These are phyloP conservation scores for Halichondria panicea DNA, from an alignment of 37 sponge, comb jelly and placozoan genomes.

Conservation along the genomic window DNA sequence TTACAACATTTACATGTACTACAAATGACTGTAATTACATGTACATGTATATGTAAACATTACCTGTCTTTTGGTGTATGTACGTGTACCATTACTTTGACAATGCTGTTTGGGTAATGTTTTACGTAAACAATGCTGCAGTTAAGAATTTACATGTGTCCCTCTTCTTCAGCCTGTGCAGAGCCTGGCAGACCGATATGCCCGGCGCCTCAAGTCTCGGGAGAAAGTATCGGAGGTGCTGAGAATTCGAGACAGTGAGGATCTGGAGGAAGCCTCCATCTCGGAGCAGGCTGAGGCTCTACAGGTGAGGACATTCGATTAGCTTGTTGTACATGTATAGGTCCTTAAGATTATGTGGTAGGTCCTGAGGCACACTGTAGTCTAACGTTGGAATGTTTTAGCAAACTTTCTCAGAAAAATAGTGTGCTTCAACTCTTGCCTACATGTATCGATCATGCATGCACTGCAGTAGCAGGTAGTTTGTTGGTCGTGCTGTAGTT, in stretches of 20 bases:
- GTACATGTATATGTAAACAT: not conserved
- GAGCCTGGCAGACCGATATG: slow-evolving; percentile 49
- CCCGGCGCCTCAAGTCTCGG: slow-evolving; percentile 32
- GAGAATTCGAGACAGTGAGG: slow-evolving; percentile 2
- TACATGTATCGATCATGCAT: too few relatives aligned
- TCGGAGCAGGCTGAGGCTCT: slow-evolving; percentile 31
- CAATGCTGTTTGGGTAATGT: not conserved
- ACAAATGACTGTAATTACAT: too few relatives aligned
- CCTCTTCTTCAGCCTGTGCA: slow-evolving; percentile 50
- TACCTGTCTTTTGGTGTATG: not conserved
- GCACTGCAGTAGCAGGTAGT: too few relatives aligned
- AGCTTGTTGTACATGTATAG: too few relatives aligned
- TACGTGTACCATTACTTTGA: not conserved
- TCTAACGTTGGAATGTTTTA: too few relatives aligned
- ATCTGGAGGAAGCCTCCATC: slow-evolving; percentile 18
- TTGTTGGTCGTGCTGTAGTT: too few relatives aligned
- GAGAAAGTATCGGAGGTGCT: not conserved
- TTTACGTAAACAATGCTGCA: not conserved
- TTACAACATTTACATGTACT: too few relatives aligned
- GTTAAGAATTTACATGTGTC: not conserved
- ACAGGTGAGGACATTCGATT: slow-evolving; percentile 11
- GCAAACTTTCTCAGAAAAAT: too few relatives aligned
- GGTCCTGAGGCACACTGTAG: too few relatives aligned
- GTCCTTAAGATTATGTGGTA: too few relatives aligned
- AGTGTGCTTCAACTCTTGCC: too few relatives aligned